Percentiles rank a stretch among this genome's conserved stretches.
Evolutionary conservation across 2,888 invertebrate species (phyloP).

Genomic region (Suillia variegata): DNA sequence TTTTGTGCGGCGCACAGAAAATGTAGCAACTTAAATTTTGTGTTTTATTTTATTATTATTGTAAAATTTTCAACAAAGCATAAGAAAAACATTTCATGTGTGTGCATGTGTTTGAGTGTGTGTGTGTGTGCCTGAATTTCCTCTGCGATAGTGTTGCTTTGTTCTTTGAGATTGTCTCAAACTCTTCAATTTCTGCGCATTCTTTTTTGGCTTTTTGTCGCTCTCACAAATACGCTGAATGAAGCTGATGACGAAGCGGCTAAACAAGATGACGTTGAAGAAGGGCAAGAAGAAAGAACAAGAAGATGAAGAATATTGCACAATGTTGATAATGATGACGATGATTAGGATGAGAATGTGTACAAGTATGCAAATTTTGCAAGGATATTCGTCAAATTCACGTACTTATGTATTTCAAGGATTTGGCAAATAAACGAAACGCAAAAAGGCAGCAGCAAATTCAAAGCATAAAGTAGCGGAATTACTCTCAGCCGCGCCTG

Average conservation of each 20-base stretch:
- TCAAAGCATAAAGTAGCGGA: constrained; percentile 1
- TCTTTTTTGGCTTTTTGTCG: constrained; percentile 1
- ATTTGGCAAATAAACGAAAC: constrained; percentile 3
- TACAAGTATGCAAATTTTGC: constrained; percentile 10
- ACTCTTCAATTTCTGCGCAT: background rate
- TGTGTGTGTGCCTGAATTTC: background rate
- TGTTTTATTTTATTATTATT: background rate
- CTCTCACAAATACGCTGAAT: background rate
- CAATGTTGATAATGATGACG: background rate
- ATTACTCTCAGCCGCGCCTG: background rate
- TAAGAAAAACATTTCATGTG: background rate
- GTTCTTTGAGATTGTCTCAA: background rate
- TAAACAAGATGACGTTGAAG: no score
- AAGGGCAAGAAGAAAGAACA: no score
- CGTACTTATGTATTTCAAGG: constrained; percentile 13
- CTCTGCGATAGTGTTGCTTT: background rate
- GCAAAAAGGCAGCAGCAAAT: background rate
- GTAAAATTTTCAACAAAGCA: background rate
- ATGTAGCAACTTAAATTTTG: background rate
- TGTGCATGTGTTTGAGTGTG: background rate
- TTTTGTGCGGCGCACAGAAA: background rate
- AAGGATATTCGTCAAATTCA: constrained; percentile 12
- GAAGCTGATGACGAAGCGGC: no score
- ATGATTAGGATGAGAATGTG: no score
- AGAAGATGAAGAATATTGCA: no score